Evolutionary conservation across 2,797 vertebrate species (phyloP).

Genomic region (Pseudocheirus occidentalis): DNA sequence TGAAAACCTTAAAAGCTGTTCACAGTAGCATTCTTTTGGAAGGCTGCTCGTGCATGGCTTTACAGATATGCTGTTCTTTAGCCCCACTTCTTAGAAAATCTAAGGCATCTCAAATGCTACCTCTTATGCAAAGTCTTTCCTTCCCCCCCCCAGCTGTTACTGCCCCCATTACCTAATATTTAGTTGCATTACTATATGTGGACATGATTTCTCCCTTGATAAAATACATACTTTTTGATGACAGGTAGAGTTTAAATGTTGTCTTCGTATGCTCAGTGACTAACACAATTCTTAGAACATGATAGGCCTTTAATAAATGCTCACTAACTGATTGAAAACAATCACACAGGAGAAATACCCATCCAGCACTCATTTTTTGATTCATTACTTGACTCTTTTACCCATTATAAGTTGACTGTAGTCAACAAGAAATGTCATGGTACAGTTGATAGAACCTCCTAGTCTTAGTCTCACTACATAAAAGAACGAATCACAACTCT

Average conservation of each 20-base stretch:
- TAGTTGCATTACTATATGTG: not conserved
- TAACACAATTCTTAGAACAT: not conserved
- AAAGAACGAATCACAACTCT: not conserved
- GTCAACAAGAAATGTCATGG: not conserved
- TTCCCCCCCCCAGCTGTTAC: not conserved
- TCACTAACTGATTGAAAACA: not conserved
- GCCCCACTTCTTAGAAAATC: not conserved
- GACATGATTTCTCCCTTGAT: not conserved
- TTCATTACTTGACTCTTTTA: conserved; percentile 32
- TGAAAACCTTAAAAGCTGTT: no score
- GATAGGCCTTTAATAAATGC: not conserved
- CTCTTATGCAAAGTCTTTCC: not conserved
- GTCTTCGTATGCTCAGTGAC: not conserved
- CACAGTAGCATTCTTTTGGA: no score
- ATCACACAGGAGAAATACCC: not conserved
- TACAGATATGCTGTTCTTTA: not conserved
- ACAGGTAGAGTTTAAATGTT: not conserved
- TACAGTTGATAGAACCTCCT: not conserved
- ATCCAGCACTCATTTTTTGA: not conserved
- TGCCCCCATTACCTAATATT: not conserved
- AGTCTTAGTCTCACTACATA: not conserved
- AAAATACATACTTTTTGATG: not conserved
- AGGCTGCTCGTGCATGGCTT: no score
- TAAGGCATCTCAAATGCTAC: not conserved
- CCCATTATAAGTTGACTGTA: not conserved